Base-by-base conservation (phyloP, 2,797 vertebrate genomes). In the Pangasius larnaudii region DNA sequence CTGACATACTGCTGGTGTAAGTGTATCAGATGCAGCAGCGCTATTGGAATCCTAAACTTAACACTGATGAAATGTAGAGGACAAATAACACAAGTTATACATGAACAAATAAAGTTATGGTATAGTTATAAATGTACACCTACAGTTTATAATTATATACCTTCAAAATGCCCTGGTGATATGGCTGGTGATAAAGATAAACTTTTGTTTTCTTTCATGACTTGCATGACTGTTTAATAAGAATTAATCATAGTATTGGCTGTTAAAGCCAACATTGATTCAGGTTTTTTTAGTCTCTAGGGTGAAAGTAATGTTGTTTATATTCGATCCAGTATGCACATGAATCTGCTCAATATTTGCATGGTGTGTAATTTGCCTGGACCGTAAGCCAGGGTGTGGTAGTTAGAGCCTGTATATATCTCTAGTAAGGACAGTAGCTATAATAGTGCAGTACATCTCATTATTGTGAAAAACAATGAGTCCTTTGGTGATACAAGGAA, bases 361-460 rank as follows among this genome's bases (percentile, higher is more conserved):
- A 84, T 84, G 51, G 22, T 30, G 69, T 36, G 56, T 63, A 51
- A n/a, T 82, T 51, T 77, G 53, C 63, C 27, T 82, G 69, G 19
- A 27, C 85, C 80, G 49, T 86, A 84, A 89, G 58, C n/a, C 24
- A 59, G 69, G 86, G 86, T 83, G 78, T 46, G 80, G 79, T 36
- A 14, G 7, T 58, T 58, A n/a, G 0, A 58, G 84, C 19, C 30
- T 74, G 22, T 74, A 22, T 51, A 30, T 65, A 18, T 82, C 14
- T 8, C 80, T 30, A 27, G 22, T 33, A 67, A 22, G 56, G 24
- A 81, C 36, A 61, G 58, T 18, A 42, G 58, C 58, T 42, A 51
- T 67, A 80, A 36, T 36, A 79, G 27, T 36, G 53, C 51, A 83
- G 59, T 19, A 67, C 36, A 61, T 61, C 33, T 24, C 19, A 18